phyloP scores from a whole-genome alignment of 30 jellyfish, hydroid and myxozoan genomes.

The Mastigias papua region DNA sequence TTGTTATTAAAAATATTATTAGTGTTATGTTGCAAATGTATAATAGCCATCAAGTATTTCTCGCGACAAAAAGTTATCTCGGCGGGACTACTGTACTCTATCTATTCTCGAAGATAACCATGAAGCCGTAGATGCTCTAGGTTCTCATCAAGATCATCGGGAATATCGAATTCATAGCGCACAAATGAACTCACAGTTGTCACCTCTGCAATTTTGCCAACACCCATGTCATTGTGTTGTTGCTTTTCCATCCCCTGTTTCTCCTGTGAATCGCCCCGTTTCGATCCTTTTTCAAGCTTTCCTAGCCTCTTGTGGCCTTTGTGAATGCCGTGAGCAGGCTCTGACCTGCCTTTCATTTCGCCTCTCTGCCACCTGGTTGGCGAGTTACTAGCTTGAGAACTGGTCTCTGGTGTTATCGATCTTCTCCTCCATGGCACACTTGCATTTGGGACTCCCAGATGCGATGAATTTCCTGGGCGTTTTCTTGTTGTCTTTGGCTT shows the following conservation, averaged over 20 bases:
- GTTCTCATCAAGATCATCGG: slow-evolving; percentile 50
- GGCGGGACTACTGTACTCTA: too few species aligned
- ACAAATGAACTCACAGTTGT: slow-evolving; percentile 48
- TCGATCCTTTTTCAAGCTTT: neutral
- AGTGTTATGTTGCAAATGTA: too few species aligned
- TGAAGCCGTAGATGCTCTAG: slow-evolving; percentile 52
- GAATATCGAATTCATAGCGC: slow-evolving; percentile 61
- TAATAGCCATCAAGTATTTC: too few species aligned
- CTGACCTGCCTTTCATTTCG: neutral
- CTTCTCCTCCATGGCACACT: neutral
- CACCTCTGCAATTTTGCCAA: slow-evolving; percentile 45
- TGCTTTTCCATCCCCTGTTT: neutral
- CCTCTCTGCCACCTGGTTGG: neutral
- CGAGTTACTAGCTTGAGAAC: neutral
- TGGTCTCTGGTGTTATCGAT: slow-evolving; percentile 13
- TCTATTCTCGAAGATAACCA: slow-evolving; percentile 50
- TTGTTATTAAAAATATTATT: too few species aligned
- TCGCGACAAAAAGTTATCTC: too few species aligned
- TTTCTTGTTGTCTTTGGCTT: neutral
- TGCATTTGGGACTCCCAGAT: neutral
- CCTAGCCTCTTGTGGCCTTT: neutral
- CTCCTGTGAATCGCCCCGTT: neutral
- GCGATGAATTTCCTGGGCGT: neutral
- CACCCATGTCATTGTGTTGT: slow-evolving; percentile 23
- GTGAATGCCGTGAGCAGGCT: neutral